Evolutionary conservation across 2,888 invertebrate genomes (phyloP).

Genomic region (Drosophila longiperda): DNA sequence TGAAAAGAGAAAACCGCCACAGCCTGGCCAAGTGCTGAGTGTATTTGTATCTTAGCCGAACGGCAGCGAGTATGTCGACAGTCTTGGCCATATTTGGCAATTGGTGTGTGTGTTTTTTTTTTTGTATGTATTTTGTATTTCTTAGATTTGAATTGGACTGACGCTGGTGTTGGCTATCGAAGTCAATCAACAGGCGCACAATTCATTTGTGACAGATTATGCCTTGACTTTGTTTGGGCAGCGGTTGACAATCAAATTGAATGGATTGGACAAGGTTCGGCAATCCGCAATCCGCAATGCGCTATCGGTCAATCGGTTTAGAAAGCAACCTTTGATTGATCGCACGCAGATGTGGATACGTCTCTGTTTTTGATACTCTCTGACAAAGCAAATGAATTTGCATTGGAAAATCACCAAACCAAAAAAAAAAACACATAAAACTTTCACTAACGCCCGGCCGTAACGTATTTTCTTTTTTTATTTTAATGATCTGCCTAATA

Average conservation of each 20-base stretch:
- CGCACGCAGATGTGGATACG: conserved; percentile 38
- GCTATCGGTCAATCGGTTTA: conserved; percentile 44
- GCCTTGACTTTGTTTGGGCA: conserved; percentile 68
- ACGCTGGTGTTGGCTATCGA: conserved; percentile 65
- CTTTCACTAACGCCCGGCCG: conserved; percentile 58
- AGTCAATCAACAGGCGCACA: conserved; percentile 68
- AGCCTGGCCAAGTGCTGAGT: conserved; percentile 33
- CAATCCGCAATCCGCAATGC: conserved; percentile 16
- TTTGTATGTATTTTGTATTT: conserved; percentile 13
- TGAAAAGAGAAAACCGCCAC: conserved; percentile 66
- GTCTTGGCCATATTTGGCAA: conserved; percentile 58
- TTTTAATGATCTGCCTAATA: conserved; percentile 32
- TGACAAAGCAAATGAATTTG: conserved; percentile 61
- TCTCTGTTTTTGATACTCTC: conserved; percentile 40
- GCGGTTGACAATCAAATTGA: conserved; percentile 49
- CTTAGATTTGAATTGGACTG: conserved; percentile 63
- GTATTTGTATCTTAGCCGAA: conserved; percentile 13
- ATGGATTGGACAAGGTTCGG: conserved; percentile 25
- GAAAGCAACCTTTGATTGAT: conserved; percentile 74
- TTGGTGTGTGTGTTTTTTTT: conserved; percentile 13
- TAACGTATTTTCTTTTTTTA: conserved; percentile 25
- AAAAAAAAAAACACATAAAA: conserved; percentile 36
- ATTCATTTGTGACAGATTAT: conserved; percentile 79
- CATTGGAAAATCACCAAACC: conserved; percentile 53
- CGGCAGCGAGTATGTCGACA: conserved; percentile 36